phyloP scores from a whole-genome alignment of 2,113 vertebrate genomes.

The Ahaetulla prasina region DNA sequence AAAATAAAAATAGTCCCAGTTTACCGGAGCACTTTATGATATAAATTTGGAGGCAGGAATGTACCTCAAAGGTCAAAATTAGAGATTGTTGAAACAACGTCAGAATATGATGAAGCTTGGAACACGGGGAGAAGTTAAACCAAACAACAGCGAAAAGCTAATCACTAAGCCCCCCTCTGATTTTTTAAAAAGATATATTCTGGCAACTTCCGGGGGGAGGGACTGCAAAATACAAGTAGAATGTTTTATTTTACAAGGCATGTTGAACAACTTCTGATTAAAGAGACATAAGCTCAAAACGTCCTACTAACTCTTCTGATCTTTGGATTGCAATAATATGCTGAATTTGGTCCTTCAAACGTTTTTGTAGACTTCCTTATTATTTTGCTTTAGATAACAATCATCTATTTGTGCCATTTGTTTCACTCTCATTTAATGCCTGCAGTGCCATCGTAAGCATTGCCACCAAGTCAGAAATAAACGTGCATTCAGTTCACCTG shows the following conservation, averaged over 20 bases:
- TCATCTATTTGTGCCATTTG: background rate
- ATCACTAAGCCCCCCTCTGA: background rate
- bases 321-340: background rate
- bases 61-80: background rate
- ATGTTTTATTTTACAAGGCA: background rate
- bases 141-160: background rate
- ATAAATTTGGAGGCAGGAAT: conserved; percentile 21
- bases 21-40: background rate
- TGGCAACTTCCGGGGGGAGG: background rate
- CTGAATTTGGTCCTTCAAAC: background rate
- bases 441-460: background rate
- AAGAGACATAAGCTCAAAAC: conserved; percentile 14
- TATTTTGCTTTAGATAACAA: background rate
- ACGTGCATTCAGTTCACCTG: background rate
- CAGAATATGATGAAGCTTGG: background rate
- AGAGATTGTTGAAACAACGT: background rate
- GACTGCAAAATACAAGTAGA: background rate
- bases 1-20: conserved; percentile 9
- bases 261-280: background rate
- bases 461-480: background rate
- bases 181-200: background rate
- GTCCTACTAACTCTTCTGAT: background rate
- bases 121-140: background rate
- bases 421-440: background rate
- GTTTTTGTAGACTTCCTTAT: conserved; percentile 3